Percentiles rank a stretch among this genome's conserved stretches.
phyloP scores from a whole-genome alignment of 1,140 invertebrate genomes.

The Parasteatoda tepidariorum region DNA sequence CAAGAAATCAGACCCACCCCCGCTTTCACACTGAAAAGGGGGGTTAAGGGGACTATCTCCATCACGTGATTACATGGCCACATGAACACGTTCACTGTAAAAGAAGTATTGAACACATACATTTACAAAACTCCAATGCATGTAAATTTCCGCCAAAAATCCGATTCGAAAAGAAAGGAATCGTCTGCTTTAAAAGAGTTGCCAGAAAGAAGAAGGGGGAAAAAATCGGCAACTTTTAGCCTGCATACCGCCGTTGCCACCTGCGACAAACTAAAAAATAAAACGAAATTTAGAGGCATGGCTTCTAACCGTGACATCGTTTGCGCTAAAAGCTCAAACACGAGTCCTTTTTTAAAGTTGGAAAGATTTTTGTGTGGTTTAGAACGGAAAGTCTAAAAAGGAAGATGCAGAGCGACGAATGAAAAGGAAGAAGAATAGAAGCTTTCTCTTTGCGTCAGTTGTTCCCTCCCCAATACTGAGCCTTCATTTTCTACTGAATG shows the following conservation, averaged over 20 bases:
- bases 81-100: constrained; percentile 15
- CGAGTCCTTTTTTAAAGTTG: neutral
- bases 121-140: neutral
- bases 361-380: too few species aligned
- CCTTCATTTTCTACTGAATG: too few species aligned
- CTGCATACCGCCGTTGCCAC: constrained; percentile 47
- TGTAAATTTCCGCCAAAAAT: constrained; percentile 29
- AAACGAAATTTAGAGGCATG: neutral
- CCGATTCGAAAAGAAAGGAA: neutral
- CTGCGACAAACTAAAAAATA: constrained; percentile 20
- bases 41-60: neutral
- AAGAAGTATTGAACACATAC: neutral
- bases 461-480: too few species aligned
- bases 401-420: neutral
- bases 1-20: neutral
- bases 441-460: neutral
- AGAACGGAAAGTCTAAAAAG: neutral
- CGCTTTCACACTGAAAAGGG: constrained; percentile 3
- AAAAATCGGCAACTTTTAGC: neutral
- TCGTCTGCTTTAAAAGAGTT: neutral
- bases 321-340: constrained; percentile 53
- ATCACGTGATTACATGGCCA: constrained; percentile 38
- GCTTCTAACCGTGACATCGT: constrained; percentile 34
- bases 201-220: neutral
- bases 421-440: neutral